Percentiles rank a stretch among this genome's conserved stretches.
phyloP scores from a whole-genome alignment of 2,113 vertebrate species.

The Scomber colias region DNA sequence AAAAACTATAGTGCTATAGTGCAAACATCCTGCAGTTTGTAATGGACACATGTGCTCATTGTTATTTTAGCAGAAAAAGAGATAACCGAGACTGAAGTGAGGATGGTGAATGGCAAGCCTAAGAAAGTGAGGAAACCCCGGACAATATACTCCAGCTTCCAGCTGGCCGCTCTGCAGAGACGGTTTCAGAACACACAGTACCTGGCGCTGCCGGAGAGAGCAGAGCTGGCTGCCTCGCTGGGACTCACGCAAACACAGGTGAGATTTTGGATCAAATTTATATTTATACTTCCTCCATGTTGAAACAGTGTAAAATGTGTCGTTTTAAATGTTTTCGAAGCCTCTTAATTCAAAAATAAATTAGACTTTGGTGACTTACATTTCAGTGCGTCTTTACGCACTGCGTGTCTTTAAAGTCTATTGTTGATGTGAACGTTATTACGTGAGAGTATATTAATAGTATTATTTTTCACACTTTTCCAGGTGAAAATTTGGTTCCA shows the following conservation, averaged over 20 bases:
- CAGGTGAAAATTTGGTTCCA: slow-evolving; percentile 99
- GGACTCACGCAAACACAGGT: slow-evolving; percentile 99
- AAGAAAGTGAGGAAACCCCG: slow-evolving; percentile 99
- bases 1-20: no score
- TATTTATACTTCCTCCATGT: neutral
- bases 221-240: slow-evolving; percentile 95
- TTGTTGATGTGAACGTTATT: neutral
- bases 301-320: fast-evolving
- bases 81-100: slow-evolving; percentile 93
- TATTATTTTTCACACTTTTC: neutral
- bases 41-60: neutral
- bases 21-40: neutral
- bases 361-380: neutral
- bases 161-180: slow-evolving; percentile 96
- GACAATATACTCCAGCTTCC: slow-evolving; percentile 99
- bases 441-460: neutral
- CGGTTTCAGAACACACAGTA: slow-evolving; percentile 99
- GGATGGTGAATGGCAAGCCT: slow-evolving; percentile 99
- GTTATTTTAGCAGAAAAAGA: slow-evolving; percentile 90
- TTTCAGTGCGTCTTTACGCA: slow-evolving; percentile 55
- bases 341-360: neutral
- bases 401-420: neutral
- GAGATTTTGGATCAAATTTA: slow-evolving; percentile 17
- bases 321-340: neutral
- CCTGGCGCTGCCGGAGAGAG: slow-evolving; percentile 96